phyloP scores from a whole-genome alignment of 2,888 invertebrate species.

The Trichacis sp. region DNA sequence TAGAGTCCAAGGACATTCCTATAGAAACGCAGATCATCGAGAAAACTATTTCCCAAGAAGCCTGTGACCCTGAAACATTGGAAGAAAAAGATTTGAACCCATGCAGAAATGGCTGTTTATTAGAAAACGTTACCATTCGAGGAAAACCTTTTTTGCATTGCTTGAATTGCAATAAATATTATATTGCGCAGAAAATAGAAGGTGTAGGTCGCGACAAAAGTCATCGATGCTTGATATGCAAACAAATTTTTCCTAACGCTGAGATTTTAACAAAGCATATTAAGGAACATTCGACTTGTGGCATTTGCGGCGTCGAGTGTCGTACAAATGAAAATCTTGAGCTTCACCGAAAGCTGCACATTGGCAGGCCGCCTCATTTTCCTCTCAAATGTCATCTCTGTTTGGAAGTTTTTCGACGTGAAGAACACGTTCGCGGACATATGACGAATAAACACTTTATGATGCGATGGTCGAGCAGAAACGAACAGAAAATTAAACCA shows the following conservation, averaged over 20 bases:
- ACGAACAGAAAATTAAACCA: neutral
- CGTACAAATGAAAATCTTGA: constrained; percentile 23
- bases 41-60: too few species aligned
- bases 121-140: constrained; percentile 15
- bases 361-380: constrained; percentile 50
- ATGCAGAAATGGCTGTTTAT: constrained; percentile 25
- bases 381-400: constrained; percentile 59
- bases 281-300: constrained; percentile 55
- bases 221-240: constrained; percentile 50
- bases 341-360: constrained; percentile 46
- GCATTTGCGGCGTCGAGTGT: constrained; percentile 47
- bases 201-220: too few species aligned
- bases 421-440: constrained; percentile 51
- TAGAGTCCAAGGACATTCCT: too few species aligned
- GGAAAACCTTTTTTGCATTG: constrained; percentile 24
- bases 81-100: neutral
- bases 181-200: constrained; percentile 27
- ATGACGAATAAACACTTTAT: constrained; percentile 32
- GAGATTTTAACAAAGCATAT: constrained; percentile 49
- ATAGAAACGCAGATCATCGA: too few species aligned
- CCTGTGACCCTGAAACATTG: too few species aligned
- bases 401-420: constrained; percentile 51
- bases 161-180: constrained; percentile 39
- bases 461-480: neutral
- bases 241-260: constrained; percentile 41